phyloP scores from a whole-genome alignment of 35 echinoderm and acorn worm genomes.

The Eucidaris tribuloides region DNA sequence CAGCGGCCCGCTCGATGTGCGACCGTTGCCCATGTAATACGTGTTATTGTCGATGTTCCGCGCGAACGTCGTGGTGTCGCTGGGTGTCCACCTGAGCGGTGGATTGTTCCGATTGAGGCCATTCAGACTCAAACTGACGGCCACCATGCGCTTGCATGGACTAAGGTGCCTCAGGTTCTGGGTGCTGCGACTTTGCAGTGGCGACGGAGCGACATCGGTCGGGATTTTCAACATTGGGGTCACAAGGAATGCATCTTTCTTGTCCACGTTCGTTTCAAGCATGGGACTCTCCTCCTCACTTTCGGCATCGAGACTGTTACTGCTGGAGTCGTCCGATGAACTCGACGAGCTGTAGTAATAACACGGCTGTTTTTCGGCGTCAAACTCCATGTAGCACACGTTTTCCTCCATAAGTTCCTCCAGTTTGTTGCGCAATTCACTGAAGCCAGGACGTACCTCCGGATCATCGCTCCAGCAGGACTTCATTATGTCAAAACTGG shows the following conservation, averaged over 20 bases:
- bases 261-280: not conserved
- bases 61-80: not conserved
- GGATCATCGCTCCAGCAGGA: constrained; percentile 74
- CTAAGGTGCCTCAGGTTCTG: not conserved
- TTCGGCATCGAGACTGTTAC: not conserved
- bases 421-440: constrained; percentile 61
- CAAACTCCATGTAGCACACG: constrained; percentile 81
- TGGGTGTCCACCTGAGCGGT: not conserved
- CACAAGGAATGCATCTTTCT: not conserved
- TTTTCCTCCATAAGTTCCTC: constrained; percentile 81
- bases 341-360: constrained; percentile 54
- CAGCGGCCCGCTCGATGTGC: not conserved
- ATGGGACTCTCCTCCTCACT: constrained; percentile 47
- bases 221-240: constrained; percentile 14
- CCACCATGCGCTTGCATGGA: constrained; percentile 13
- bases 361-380: constrained; percentile 24
- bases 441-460: constrained; percentile 77
- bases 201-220: not conserved
- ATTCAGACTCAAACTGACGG: constrained; percentile 1
- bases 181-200: not conserved
- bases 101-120: not conserved
- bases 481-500: constrained; percentile 81
- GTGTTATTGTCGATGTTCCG: constrained; percentile 1
- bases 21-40: not conserved
- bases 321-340: constrained; percentile 32